Base-by-base conservation (phyloP, 2,797 vertebrate genomes). In the Phrynocephalus forsythii region DNA sequence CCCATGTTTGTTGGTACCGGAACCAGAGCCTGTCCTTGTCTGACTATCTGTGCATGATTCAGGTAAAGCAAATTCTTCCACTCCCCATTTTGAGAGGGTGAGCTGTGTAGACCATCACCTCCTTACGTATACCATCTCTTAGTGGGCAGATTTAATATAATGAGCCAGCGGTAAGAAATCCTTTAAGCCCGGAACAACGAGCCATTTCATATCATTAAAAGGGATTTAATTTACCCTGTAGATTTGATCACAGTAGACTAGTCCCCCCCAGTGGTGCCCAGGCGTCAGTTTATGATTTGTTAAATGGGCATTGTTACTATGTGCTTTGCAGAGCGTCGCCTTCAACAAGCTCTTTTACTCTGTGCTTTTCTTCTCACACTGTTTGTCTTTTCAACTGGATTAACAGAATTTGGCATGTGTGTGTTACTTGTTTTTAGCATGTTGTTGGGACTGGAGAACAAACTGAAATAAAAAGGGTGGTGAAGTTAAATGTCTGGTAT, bases 1-100 rank as follows among this genome's bases (percentile, higher is more conserved):
- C 98, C 92, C 98, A 98, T 81, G 98, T 99, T 96, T 99, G 98
- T 95, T 99, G 98, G 98, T 99, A 99, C 95, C 97, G 98, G 95
- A 98, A 98, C 96, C 98, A 99, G 97, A 98, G 97, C 96, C 97
- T 98, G n/a, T 98, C 98, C 91, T 97, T 98, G 95, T 96, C 95
- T 95, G 98, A 99, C 97, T 99, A 98, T 95, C 97, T 98, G 93
- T 98, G 96, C 96, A 98, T 99, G 98, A 98, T 98, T 95, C 98
- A 99, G 98, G 98, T 99, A 99, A 96, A 98, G 89, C 87, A 30
- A 44, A 87, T 85, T 93, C 90, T 91, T 84, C 66, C 77, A 2
- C 86, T 88, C 71, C 77, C 28, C 4, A 67, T 2, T 0, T 89
- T 94, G 84, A 80, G 92, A 92, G 93, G 91, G 91, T 78, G 89